Evolutionary conservation across 2,888 invertebrate genomes (phyloP).

Genomic region (Tubulanus polymorphus): DNA sequence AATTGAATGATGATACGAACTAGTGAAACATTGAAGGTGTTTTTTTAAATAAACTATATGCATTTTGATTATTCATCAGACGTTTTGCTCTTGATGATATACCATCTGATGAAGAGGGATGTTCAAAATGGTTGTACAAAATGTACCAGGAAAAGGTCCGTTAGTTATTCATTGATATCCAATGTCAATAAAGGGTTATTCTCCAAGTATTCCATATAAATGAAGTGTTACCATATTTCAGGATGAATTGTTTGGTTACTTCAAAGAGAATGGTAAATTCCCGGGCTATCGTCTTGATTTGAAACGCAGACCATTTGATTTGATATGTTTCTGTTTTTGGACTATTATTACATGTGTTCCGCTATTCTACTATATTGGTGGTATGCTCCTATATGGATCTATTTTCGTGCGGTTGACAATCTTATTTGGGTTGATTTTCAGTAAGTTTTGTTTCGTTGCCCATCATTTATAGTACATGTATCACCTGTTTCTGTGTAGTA

Average conservation of each 20-base stretch:
- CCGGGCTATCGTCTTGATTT: conserved; percentile 28
- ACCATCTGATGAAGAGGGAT: conserved; percentile 71
- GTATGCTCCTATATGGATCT: conserved; percentile 59
- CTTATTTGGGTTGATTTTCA: conserved; percentile 66
- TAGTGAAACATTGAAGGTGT: too few relatives aligned
- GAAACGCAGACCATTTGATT: conserved; percentile 34
- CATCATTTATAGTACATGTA: background rate
- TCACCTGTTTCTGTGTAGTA: conserved; percentile 12
- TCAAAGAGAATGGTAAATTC: conserved; percentile 37
- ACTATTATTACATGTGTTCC: conserved; percentile 37
- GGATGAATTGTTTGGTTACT: conserved; percentile 52
- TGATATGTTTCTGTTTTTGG: conserved; percentile 47
- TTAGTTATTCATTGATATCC: background rate
- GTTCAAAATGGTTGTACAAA: conserved; percentile 76
- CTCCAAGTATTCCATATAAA: background rate
- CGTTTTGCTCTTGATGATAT: conserved; percentile 77
- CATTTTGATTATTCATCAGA: conserved; percentile 51
- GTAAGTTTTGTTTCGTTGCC: conserved; percentile 61
- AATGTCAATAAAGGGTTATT: background rate
- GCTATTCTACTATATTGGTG: conserved; percentile 33
- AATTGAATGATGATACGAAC: conserved; percentile 14
- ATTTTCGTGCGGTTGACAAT: conserved; percentile 67
- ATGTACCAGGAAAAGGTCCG: conserved; percentile 64
- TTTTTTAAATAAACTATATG: too few relatives aligned
- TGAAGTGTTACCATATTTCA: conserved; percentile 22